Percentiles rank a stretch among this genome's conserved stretches.
phyloP scores from a whole-genome alignment of 1,140 invertebrate species.

The Reticulitermes speratus region DNA sequence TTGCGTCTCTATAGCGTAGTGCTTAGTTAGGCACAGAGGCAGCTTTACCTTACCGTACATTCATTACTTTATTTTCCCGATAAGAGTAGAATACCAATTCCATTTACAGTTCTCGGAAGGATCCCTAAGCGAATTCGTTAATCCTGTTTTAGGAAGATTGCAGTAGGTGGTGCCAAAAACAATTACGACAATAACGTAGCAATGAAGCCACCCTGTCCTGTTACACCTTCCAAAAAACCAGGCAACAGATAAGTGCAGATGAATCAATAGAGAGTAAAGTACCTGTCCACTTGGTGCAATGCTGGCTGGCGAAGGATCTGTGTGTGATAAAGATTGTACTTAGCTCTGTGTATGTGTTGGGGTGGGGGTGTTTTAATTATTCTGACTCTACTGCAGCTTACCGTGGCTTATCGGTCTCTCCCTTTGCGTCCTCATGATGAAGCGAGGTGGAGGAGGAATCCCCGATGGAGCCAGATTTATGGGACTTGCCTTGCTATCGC shows the following conservation, averaged over 20 bases:
- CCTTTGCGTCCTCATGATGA: not conserved
- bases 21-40: no score
- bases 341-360: not conserved
- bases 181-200: not conserved
- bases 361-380: conserved; percentile 18
- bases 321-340: conserved; percentile 16
- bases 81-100: not conserved
- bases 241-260: not conserved
- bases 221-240: not conserved
- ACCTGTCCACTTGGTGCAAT: not conserved
- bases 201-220: not conserved
- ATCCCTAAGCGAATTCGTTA: not conserved
- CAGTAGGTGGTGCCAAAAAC: not conserved
- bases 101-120: not conserved
- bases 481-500: not conserved
- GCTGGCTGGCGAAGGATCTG: not conserved
- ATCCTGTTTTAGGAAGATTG: not conserved
- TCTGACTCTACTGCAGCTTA: not conserved
- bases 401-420: not conserved
- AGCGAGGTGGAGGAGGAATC: conserved; percentile 9
- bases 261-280: not conserved
- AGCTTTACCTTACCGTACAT: no score
- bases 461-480: conserved; percentile 13
- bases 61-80: no score
- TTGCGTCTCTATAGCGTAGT: no score